Conservation (phyloP, 2,888 invertebrate genomes). For the Euzetes globulus region DNA sequence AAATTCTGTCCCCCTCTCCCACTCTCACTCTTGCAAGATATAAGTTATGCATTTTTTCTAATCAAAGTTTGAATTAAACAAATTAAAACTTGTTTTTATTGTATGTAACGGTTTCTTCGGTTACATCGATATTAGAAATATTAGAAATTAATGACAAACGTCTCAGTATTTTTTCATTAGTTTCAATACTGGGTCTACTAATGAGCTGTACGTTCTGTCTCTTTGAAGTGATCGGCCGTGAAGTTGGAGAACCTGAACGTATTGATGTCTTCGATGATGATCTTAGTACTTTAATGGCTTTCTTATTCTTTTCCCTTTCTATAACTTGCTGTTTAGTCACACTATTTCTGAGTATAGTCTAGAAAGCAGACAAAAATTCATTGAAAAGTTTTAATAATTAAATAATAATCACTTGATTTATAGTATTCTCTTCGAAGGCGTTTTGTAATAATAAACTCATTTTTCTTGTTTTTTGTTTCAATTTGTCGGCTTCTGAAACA, state of each 20-base stretch:
- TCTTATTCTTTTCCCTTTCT: not conserved
- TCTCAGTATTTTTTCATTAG: not conserved
- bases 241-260: not conserved
- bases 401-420: not conserved
- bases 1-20: too few relatives aligned
- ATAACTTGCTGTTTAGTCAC: not conserved
- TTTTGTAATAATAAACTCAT: slow-evolving; percentile 13
- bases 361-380: not conserved
- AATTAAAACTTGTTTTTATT: not conserved
- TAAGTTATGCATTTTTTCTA: too few relatives aligned
- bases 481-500: not conserved
- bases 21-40: too few relatives aligned
- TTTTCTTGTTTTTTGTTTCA: not conserved
- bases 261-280: not conserved
- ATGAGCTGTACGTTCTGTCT: not conserved
- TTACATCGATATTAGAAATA: not conserved
- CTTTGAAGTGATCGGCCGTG: not conserved
- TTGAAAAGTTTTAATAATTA: not conserved
- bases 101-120: not conserved
- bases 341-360: slow-evolving; percentile 8
- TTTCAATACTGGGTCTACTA: not conserved
- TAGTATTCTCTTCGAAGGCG: not conserved
- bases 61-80: too few relatives aligned
- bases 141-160: not conserved
- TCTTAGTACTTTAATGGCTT: not conserved